phyloP scores from a whole-genome alignment of 2,113 vertebrate species.

The Periophthalmus modestus region DNA sequence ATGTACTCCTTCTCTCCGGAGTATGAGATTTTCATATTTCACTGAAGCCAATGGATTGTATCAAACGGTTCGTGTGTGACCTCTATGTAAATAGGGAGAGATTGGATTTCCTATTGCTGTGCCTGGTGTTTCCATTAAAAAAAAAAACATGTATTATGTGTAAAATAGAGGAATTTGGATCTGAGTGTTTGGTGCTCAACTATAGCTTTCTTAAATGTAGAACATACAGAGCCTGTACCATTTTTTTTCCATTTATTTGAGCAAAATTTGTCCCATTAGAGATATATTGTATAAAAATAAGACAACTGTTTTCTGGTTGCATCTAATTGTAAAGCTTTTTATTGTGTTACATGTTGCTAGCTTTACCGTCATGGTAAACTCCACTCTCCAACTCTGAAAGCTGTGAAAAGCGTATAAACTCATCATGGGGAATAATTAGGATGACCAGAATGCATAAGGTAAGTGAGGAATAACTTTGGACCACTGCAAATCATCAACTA shows the following conservation, averaged over 20 bases:
- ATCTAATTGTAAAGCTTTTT: too few relatives aligned
- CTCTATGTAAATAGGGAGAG: conserved; percentile 42
- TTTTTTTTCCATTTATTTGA: neutral
- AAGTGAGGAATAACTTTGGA: too few relatives aligned
- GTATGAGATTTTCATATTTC: conserved; percentile 46
- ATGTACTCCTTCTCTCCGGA: conserved; percentile 28
- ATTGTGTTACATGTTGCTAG: too few relatives aligned
- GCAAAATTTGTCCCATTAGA: too few relatives aligned
- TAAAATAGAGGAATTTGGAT: neutral
- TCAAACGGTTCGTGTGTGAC: conserved; percentile 45
- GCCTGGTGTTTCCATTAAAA: conserved; percentile 1
- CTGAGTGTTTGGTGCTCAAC: neutral
- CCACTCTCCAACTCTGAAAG: too few relatives aligned
- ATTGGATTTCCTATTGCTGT: conserved; percentile 39
- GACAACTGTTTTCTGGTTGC: too few relatives aligned
- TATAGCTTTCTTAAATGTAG: neutral
- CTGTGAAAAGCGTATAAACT: too few relatives aligned
- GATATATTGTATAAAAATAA: too few relatives aligned
- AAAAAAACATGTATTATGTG: conserved; percentile 7
- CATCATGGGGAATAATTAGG: too few relatives aligned
- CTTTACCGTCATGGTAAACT: too few relatives aligned
- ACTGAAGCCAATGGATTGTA: conserved; percentile 38
- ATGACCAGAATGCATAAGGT: too few relatives aligned
- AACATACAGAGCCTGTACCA: neutral
- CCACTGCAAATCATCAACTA: too few relatives aligned